Percentiles rank a stretch among this genome's conserved stretches.
Conservation (phyloP, 2,888 invertebrate species). For the Acanthosepion lycidas region DNA sequence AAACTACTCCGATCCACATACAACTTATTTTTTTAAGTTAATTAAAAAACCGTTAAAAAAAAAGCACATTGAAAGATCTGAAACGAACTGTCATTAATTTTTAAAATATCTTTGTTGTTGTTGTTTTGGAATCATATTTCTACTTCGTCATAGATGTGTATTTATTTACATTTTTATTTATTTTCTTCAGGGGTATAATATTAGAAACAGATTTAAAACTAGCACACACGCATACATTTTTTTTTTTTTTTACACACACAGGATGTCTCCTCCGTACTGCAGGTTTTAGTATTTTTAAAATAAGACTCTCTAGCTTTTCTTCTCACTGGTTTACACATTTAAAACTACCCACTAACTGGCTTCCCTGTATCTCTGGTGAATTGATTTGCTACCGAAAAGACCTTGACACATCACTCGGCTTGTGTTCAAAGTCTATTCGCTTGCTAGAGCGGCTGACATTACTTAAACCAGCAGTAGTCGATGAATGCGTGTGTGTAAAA, state of each 20-base stretch:
- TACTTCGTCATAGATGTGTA: too few relatives aligned
- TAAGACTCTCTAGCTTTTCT: not conserved
- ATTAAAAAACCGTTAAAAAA: too few relatives aligned
- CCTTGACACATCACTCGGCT: not conserved
- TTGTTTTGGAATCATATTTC: too few relatives aligned
- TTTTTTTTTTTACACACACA: not conserved
- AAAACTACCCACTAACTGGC: not conserved
- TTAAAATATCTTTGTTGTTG: too few relatives aligned
- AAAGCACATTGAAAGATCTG: too few relatives aligned
- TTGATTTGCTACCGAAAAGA: slow-evolving; percentile 1
- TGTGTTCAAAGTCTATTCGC: not conserved
- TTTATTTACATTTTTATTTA: too few relatives aligned
- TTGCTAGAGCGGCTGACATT: not conserved
- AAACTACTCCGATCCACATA: too few relatives aligned
- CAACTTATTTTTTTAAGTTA: too few relatives aligned
- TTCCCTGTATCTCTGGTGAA: not conserved
- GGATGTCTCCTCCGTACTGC: not conserved
- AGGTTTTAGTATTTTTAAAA: not conserved
- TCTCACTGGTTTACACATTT: not conserved
- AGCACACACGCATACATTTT: not conserved
- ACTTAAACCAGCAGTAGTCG: slow-evolving; percentile 15
- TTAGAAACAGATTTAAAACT: too few relatives aligned
- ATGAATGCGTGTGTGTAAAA: slow-evolving; percentile 4
- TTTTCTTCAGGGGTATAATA: too few relatives aligned
- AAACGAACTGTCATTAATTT: too few relatives aligned